These are phyloP conservation scores for Mycalesis mineus DNA, from an alignment of 2,888 invertebrate species.

Conservation along the genomic window DNA sequence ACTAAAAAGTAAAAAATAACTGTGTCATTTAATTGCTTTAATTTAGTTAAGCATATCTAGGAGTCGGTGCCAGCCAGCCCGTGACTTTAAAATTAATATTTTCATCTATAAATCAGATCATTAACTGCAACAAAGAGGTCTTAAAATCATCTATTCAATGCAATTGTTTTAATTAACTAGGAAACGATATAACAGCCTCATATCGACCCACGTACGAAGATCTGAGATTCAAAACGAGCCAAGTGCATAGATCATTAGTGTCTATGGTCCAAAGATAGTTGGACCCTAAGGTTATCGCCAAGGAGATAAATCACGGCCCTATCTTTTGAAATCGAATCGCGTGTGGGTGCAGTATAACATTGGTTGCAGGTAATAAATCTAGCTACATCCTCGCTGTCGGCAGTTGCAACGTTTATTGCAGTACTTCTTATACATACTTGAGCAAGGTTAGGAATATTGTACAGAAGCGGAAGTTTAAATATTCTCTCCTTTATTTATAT, in stretches of 20 bases:
- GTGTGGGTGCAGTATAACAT: constrained; percentile 25
- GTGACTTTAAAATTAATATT: too few species aligned
- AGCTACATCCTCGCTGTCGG: not conserved
- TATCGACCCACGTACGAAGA: not conserved
- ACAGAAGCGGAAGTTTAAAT: too few species aligned
- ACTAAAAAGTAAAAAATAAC: too few species aligned
- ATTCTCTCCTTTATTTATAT: too few species aligned
- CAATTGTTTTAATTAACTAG: not conserved
- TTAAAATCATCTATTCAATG: not conserved
- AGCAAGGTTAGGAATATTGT: too few species aligned
- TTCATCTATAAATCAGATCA: too few species aligned
- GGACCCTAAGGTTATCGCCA: constrained; percentile 19
- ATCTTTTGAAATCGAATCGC: constrained; percentile 19
- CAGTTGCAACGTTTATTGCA: constrained; percentile 4
- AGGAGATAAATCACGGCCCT: constrained; percentile 22
- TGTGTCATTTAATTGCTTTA: too few species aligned
- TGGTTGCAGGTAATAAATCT: constrained; percentile 16
- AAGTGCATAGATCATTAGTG: constrained; percentile 18
- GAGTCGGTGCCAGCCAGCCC: too few species aligned
- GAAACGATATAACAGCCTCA: not conserved
- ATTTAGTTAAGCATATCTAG: too few species aligned
- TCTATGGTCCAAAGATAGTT: constrained; percentile 11
- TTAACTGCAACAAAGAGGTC: too few species aligned
- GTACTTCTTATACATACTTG: not conserved
- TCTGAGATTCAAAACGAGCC: constrained; percentile 4